Evolutionary conservation across 2,888 invertebrate genomes (phyloP), one percentile per base, ranked within the genome.

Genomic region (Caenorhabditis panamensis): DNA sequence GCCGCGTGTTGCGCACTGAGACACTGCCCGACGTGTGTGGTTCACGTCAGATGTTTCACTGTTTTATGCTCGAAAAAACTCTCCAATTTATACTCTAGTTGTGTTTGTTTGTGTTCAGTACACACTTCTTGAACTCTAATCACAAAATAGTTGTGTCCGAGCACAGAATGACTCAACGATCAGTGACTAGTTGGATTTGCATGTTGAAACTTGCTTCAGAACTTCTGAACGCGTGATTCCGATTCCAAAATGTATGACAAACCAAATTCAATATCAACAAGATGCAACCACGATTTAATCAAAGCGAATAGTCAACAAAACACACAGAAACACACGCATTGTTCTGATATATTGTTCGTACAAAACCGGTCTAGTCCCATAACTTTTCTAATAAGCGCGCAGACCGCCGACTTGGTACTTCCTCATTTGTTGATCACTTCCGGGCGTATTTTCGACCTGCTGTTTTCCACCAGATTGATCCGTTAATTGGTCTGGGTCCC

Each of bases 371-470:
- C 41, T 41, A 41, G 36, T 11, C 37, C 58, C 36, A 58, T 58
- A 59, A 41, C 24, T 59, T 59, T 58, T 37, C 59, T 59, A 58
- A 58, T 58, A 59, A 59, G 59, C 59, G 41, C 37, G 20, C 9
- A 36, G 37, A 18, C 18, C 54, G 9, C 28, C 28, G 28, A 20
- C 28, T 58, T 58, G 37, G n/a, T 41, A 59, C 59, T 59, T 41
- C 22, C 44, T 2, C 18, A 20, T 59, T 59, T 8, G 37, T 5
- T 11, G 3, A 8, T 58, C 31, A 5, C 20, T 20, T 20, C 22
- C 59, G 31, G 31, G 5, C 31, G 31, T 58, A 0, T 8, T 36
- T 31, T 36, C 36, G 9, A 36, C 18, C 51, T 51, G 9, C 8
- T 24, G 41, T 22, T 5, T 49, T 49, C 22, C 16, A 44, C 13